Evolutionary conservation across 2,888 invertebrate genomes (phyloP).

Genomic region (Lypha dubia): DNA sequence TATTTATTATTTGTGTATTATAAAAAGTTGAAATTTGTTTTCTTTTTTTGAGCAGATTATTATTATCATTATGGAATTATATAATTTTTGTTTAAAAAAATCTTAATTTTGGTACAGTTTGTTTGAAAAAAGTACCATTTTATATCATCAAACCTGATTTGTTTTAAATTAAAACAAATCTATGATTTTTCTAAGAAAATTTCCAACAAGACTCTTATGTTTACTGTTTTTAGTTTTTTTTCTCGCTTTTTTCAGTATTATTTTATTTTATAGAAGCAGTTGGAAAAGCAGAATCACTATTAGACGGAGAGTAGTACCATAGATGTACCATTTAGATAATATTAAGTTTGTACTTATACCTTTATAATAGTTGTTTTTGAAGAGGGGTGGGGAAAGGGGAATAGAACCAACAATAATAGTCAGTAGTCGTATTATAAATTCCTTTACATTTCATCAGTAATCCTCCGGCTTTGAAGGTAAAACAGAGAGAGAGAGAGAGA

Average conservation of each 20-base stretch:
- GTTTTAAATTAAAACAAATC: not conserved
- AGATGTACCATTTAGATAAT: constrained; percentile 65
- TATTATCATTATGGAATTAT: no score
- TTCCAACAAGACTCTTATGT: not conserved
- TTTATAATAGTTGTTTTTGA: constrained; percentile 57
- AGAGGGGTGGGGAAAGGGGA: constrained; percentile 16
- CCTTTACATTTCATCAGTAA: constrained; percentile 44
- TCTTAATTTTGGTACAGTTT: no score
- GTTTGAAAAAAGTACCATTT: no score
- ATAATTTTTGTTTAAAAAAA: no score
- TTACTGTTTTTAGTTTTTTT: not conserved
- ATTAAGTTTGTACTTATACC: constrained; percentile 65
- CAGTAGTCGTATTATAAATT: constrained; percentile 46
- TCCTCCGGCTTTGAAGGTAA: constrained; percentile 1
- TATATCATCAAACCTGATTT: no score
- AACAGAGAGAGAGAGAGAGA: no score
- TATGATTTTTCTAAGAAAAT: not conserved
- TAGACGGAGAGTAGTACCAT: no score
- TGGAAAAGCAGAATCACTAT: constrained; percentile 16
- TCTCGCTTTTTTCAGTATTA: not conserved
- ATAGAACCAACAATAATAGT: not conserved
- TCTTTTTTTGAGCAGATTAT: no score
- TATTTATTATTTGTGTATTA: no score
- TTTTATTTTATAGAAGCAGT: not conserved
- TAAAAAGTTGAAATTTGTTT: no score